Evolutionary conservation across 1,140 invertebrate genomes (phyloP).

Genomic region (Capitella teleta): DNA sequence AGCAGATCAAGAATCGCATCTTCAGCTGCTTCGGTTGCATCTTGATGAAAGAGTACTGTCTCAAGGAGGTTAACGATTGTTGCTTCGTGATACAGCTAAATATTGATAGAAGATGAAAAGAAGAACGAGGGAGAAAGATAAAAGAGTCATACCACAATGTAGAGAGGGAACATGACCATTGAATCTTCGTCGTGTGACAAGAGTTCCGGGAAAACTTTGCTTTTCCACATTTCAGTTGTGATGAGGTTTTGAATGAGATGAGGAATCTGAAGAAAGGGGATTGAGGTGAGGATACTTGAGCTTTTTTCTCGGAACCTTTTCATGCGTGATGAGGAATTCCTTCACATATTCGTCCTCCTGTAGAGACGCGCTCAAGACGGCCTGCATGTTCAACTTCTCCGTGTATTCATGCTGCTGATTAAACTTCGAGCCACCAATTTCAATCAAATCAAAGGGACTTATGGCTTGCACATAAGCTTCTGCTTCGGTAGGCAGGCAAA

Average conservation of each 20-base stretch:
- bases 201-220: constrained; percentile 36
- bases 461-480: constrained; percentile 16
- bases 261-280: constrained; percentile 19
- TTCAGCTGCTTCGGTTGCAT: constrained; percentile 33
- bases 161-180: constrained; percentile 38
- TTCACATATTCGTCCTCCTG: constrained; percentile 42
- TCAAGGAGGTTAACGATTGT: constrained; percentile 39
- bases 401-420: constrained; percentile 38
- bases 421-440: constrained; percentile 15
- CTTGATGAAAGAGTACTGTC: constrained; percentile 38
- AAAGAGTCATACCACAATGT: constrained; percentile 34
- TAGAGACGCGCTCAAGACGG: constrained; percentile 35
- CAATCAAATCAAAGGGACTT: constrained; percentile 13
- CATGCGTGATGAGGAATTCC: constrained; percentile 37
- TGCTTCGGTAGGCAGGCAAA: constrained; percentile 15
- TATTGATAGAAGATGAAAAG: not conserved
- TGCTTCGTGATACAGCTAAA: constrained; percentile 41
- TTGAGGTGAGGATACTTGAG: not conserved
- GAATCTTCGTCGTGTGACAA: constrained; percentile 31
- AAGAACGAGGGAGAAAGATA: not conserved
- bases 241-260: constrained; percentile 37
- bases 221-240: constrained; percentile 38
- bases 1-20: constrained; percentile 35
- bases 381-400: constrained; percentile 43
- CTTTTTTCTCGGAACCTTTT: constrained; percentile 24